phyloP scores from a whole-genome alignment of 2,113 vertebrate species.

The Cygnus atratus region DNA sequence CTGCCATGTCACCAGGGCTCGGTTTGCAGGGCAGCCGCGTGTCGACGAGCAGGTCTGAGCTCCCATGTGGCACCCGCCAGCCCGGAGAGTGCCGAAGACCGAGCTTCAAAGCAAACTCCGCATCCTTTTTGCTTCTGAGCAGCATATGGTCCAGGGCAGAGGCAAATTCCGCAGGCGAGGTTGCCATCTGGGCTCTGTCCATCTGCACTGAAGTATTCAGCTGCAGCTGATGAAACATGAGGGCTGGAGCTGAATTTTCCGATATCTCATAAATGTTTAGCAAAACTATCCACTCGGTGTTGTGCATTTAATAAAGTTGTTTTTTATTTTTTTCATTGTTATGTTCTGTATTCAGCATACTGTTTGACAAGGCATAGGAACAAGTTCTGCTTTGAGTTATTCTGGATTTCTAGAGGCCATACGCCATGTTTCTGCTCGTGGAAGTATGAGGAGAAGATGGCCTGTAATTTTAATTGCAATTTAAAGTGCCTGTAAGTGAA shows the following conservation, averaged over 20 bases:
- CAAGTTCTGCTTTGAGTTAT: slow-evolving; percentile 7
- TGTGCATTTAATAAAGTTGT: neutral
- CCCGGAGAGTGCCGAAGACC: neutral
- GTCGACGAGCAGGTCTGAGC: neutral
- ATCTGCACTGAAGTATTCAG: neutral
- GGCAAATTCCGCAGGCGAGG: neutral
- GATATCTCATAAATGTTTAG: slow-evolving; percentile 12
- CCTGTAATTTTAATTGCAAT: neutral
- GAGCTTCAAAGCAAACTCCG: neutral
- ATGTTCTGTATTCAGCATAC: neutral
- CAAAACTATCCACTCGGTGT: neutral
- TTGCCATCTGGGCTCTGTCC: slow-evolving; percentile 23
- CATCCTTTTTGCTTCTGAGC: neutral
- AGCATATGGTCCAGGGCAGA: slow-evolving; percentile 31
- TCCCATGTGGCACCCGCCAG: slow-evolving; percentile 33
- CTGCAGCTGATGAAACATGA: slow-evolving; percentile 19
- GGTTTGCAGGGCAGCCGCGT: neutral
- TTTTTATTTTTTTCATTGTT: neutral
- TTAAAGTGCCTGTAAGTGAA: neutral
- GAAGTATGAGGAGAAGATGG: neutral
- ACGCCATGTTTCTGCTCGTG: neutral
- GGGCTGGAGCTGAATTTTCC: slow-evolving; percentile 37
- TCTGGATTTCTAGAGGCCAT: neutral
- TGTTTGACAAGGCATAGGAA: neutral
- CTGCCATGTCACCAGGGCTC: neutral